Base-by-base conservation (phyloP, 2,888 invertebrate species). In the Imbricaverruca yamaguchii region DNA sequence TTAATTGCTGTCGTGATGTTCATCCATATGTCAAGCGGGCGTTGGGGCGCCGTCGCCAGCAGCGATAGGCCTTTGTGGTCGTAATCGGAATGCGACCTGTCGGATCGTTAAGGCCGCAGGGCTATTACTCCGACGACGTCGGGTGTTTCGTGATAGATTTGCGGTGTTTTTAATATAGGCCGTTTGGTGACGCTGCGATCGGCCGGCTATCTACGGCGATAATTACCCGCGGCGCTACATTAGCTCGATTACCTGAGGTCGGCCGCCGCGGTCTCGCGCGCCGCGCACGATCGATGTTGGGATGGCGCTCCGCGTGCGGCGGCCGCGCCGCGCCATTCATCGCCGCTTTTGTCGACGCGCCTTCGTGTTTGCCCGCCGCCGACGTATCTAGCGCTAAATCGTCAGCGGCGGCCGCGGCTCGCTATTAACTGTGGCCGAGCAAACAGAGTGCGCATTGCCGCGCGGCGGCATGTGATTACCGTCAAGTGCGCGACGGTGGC, bases 341-440 rank as follows among this genome's bases (percentile, higher is more conserved):
- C 25, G 67, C 67, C 67, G 67, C 67, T 67, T 67, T 67, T 67
- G 67, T 67, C 67, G 67, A 13, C 12, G 25, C n/a, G 67, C n/a
- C 12, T 10, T 25, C 67, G 67, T 67, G 67, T 67, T 74, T 74
- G 39, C 11, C 74, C 74, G 53, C 74, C 74, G 25, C 74, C 53
- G 74, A 8, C 74, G 74, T 74, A 74, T 74, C 74, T 74, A 53
- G 12, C 74, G 74, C 74, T 74, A 74, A 74, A 74, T 74, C 74
- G 53, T 13, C 74, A 8, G 18, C 23, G 18, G 9, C 67, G 8
- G 67, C 2, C 25, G 67, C 25, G 67, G 25, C 25, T 18, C 53
- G 53, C 21, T 8, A 74, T 74, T 74, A 74, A 74, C 18, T 74
- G 74, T 18, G 39, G 12, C 53, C 53, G 53, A 53, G 74, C 21